Evolutionary conservation across 2,113 vertebrate species (phyloP).

Genomic region (Nycticebus coucang): DNA sequence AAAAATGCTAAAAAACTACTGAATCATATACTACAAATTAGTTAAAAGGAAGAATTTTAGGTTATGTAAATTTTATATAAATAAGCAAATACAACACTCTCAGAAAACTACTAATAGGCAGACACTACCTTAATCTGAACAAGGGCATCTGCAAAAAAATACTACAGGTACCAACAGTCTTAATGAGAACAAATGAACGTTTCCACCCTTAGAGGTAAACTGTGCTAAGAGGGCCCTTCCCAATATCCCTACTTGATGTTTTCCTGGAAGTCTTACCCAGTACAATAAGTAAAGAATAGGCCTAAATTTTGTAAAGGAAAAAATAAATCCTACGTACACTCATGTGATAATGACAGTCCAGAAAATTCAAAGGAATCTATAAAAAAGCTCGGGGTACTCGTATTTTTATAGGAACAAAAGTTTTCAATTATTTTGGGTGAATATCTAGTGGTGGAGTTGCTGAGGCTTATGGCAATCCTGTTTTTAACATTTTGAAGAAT

Average conservation of each 20-base stretch:
- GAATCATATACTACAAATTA: neutral
- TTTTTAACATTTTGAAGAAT: neutral
- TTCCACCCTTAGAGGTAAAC: neutral
- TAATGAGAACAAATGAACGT: neutral
- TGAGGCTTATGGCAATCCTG: neutral
- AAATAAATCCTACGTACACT: neutral
- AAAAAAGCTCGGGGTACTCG: neutral
- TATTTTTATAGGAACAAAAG: neutral
- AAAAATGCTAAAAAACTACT: neutral
- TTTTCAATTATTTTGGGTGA: neutral
- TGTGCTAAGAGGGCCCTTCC: neutral
- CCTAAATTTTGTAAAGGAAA: neutral
- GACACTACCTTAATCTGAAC: neutral
- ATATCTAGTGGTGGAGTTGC: neutral
- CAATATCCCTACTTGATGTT: no score
- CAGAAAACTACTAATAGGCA: neutral
- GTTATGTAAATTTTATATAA: neutral
- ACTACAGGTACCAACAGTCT: neutral
- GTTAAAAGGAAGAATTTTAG: neutral
- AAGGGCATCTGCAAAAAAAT: neutral
- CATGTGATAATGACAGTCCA: neutral
- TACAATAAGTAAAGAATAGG: neutral
- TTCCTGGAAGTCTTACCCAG: neutral
- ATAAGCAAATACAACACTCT: neutral
- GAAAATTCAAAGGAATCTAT: neutral